Evolutionary conservation across 2,888 invertebrate genomes (phyloP), one percentile per base, ranked within the genome.

Genomic region (Xestia rhomboidea): DNA sequence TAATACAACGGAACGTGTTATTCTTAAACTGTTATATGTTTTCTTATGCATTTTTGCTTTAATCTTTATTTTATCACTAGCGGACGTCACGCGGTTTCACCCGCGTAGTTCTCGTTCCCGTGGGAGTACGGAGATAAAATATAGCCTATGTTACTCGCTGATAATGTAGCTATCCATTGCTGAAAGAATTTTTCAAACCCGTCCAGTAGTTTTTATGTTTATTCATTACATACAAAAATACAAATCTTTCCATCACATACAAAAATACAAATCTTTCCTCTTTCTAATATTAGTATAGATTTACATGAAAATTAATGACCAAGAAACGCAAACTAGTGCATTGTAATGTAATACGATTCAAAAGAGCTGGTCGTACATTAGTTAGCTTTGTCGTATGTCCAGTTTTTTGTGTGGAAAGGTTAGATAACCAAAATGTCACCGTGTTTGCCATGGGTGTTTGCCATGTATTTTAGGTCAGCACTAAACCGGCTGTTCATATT

Each of bases 391-490:
- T 38, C 38, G 38, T 38, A 2, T 57, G 64, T 51, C 38, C 44
- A 34, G 64, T 68, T 68, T 81, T 68, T 81, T 41, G 41, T 38
- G 34, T 15, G 8, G 27, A 51, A 44, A 57, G 68, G 44, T 68
- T 57, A 76, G 76, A 79, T 79, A 81, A 69, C 34, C 13, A 76
- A 76, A 79, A 75, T 64, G 82, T 57, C 49, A 67, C 44, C 0
- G 27, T 73, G 44, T 60, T 63, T 64, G 41, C 63, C 24, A 68
- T 41, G 41, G 21, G 0, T 80, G 60, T 68, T 67, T 75, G 49
- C 64, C 68, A 66, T 76, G 49, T 81, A 62, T 79, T 80, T 80
- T 79, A 80, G 64, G 78, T 78, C 79, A 79, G 64, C n/a, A 49
- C 38, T 1, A 8, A 11, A 24, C 27, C 5, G 15, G 67, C 44